Evolutionary conservation across 2,797 vertebrate genomes (phyloP).

Genomic region (Scyliorhinus canicula): DNA sequence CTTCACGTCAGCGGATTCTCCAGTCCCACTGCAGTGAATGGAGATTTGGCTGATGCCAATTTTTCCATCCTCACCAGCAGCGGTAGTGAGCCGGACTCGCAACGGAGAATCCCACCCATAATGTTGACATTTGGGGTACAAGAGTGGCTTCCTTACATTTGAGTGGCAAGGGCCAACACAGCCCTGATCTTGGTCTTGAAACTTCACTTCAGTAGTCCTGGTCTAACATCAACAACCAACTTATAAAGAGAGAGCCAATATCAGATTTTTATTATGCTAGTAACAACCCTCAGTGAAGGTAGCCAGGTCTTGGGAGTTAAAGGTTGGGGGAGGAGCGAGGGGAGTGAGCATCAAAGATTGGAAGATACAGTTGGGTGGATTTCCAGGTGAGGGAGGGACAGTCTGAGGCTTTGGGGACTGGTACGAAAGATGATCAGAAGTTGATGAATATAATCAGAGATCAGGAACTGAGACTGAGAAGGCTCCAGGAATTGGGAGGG

Average conservation of each 20-base stretch:
- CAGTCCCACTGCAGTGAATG: no score
- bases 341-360: background rate
- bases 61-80: no score
- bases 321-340: background rate
- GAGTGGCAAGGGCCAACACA: background rate
- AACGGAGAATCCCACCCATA: no score
- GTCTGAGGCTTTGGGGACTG: background rate
- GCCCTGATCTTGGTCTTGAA: background rate
- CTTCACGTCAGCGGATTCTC: no score
- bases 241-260: background rate
- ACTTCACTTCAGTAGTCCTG: background rate
- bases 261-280: background rate
- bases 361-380: background rate
- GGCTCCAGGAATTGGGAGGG: background rate
- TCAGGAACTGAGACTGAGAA: background rate
- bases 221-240: background rate
- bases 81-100: no score
- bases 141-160: background rate
- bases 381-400: background rate
- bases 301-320: background rate
- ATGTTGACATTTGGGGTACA: background rate
- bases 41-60: no score
- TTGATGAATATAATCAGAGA: background rate
- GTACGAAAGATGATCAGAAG: background rate
- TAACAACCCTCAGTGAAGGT: background rate